Evolutionary conservation across 1,140 invertebrate species (phyloP), one percentile per base, ranked within the genome.

Genomic region (Trichoplusia ni): DNA sequence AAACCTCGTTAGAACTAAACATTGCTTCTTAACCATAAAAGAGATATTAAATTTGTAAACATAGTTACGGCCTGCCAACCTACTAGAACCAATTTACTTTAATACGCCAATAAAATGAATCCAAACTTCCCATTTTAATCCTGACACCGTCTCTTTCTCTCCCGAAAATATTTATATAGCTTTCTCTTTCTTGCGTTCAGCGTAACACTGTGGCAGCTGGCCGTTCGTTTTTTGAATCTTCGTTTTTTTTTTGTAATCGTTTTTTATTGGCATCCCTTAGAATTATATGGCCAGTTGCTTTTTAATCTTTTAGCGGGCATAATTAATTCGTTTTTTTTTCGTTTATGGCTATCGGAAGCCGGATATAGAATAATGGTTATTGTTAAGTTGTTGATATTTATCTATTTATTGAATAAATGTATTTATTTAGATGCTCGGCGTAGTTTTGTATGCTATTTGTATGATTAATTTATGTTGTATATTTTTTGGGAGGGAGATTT

Each of bases 191-290:
- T 27, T 67, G 47, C 60, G 37, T 53, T 53, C 67, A 21, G 77
- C 82, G 81, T 82, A 81, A 83, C 81, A 77, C n/a, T n/a, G 71
- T 78, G 77, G 84, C 84, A 87, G 84, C 84, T 87, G 84, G 80
- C 71, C 69, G 73, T 81, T 85, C 77, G 73, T 83, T 84, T 84
- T 84, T 84, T 69, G 33, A 81, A 78, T 75, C 71, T 73, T 64
- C 64, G 64, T 74, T 76, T 83, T 79, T 76, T 75, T 61, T 68
- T 81, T 84, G 71, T 79, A 75, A n/a, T 81, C 71, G 69, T 59
- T 82, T 81, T 83, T 84, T 81, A 82, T 79, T 80, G 75, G 75
- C 79, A 71, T 79, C 77, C 80, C 77, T 79, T 73, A 76, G 64
- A 72, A 79, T 75, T 64, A 80, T 75, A 70, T 71, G 79, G 82